Evolutionary conservation across 2,888 invertebrate species (phyloP).

Genomic region (Mythimna impura): DNA sequence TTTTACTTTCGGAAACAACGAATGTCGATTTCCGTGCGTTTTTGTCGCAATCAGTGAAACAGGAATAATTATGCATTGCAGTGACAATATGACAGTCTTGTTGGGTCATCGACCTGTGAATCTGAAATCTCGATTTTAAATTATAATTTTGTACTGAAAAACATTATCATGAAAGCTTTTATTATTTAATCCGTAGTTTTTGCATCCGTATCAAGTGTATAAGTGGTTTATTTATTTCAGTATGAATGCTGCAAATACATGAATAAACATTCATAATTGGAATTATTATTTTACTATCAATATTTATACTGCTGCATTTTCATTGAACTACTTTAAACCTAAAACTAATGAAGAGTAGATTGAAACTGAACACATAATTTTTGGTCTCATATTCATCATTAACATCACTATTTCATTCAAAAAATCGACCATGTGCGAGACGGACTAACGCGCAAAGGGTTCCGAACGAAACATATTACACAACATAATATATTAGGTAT

Average conservation of each 20-base stretch:
- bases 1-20: slow-evolving; percentile 4
- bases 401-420: neutral
- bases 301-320: neutral
- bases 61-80: neutral
- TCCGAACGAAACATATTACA: no score
- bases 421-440: no score
- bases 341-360: neutral
- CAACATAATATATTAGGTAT: no score
- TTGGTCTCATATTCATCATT: neutral
- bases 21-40: neutral
- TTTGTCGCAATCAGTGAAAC: slow-evolving; percentile 14
- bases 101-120: neutral
- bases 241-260: neutral
- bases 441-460: no score
- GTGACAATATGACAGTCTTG: neutral
- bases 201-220: neutral
- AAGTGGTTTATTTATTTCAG: neutral
- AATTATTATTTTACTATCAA: neutral
- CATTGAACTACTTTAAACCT: neutral
- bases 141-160: neutral
- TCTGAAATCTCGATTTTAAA: slow-evolving; percentile 3
- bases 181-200: neutral
- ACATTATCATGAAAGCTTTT: neutral
- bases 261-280: neutral
- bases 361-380: neutral